Evolutionary conservation across 92 coral and sea anemone species (phyloP).

Genomic region (Palythoa caribaeorum): DNA sequence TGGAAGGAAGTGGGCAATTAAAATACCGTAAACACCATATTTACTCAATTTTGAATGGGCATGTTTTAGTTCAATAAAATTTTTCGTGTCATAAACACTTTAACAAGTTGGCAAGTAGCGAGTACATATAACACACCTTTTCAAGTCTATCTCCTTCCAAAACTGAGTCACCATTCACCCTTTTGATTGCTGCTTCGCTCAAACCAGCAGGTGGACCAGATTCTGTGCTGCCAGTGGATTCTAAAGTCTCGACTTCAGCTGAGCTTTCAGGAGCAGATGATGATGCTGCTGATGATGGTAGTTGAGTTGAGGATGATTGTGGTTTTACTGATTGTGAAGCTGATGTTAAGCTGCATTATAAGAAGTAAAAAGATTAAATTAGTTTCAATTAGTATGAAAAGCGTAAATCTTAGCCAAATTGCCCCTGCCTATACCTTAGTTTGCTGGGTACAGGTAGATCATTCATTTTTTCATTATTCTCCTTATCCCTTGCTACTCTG

Average conservation of each 20-base stretch:
- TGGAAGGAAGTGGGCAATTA: no score
- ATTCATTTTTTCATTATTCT: no score
- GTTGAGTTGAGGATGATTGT: constrained; percentile 6
- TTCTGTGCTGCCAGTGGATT: constrained; percentile 21
- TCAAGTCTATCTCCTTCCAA: constrained; percentile 75
- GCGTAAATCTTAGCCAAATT: not conserved
- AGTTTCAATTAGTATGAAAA: no score
- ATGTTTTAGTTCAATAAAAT: no score
- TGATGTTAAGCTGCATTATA: not conserved
- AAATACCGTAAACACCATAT: no score
- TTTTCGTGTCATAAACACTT: no score
- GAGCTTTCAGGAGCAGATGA: constrained; percentile 41
- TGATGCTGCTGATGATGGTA: not conserved
- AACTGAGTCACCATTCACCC: constrained; percentile 74
- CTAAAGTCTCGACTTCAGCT: constrained; percentile 23
- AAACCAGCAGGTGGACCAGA: constrained; percentile 84
- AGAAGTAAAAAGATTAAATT: not conserved
- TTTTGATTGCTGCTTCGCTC: constrained; percentile 79
- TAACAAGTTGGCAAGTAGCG: no score
- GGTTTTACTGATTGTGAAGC: not conserved
- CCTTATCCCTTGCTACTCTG: no score
- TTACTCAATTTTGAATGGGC: no score
- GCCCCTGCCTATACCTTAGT: not conserved
- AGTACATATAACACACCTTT: constrained; percentile 50
- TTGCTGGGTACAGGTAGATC: no score